Base-by-base conservation (phyloP, 2,113 vertebrate genomes). In the Numida meleagris region DNA sequence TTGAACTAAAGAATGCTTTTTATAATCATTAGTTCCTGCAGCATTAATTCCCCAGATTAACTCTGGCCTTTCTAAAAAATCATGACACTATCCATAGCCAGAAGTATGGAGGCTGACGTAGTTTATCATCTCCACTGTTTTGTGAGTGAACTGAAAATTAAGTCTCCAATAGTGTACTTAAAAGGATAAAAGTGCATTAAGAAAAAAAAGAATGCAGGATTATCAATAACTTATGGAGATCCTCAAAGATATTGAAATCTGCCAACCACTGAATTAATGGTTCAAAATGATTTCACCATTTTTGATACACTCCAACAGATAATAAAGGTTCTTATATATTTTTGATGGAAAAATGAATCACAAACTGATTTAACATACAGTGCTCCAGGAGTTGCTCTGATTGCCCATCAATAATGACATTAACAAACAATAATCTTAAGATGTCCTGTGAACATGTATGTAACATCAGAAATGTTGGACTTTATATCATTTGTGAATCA, bases 101-200 rank as follows among this genome's bases (percentile, higher is more conserved):
- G 25, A 16, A 29, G 24, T 16, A 12, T 72, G 23, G 12, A 75
- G 0, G 3, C 66, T 68, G 3, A 7, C 12, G 38, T 14, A 87
- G 3, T 0, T 70, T 80, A 38, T 23, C 1, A 18, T 21, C 23
- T 50, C 1, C 2, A 1, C 1, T 14, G n/a, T 75, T 80, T 42
- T 53, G 3, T 13, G 4, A 0, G 15, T 79, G 53, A 67, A 40
- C 14, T 27, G 29, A 31, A 77, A 65, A 4, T 5, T 25, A 48
- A n/a, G 1, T 46, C 8, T 42, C 7, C 45, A 59, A 7, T 77
- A 80, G 14, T 70, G 3, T 11, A 65, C 4, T 27, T 82, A 9
- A 70, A 48, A 59, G 3, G 58, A 21, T 25, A 43, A 51, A 72
- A 57, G 2, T 19, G 3, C 0, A 33, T 42, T 51, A 55, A 20